These are phyloP conservation scores for Nemoura dubitans DNA, from an alignment of 2,888 invertebrate genomes.

Conservation along the genomic window DNA sequence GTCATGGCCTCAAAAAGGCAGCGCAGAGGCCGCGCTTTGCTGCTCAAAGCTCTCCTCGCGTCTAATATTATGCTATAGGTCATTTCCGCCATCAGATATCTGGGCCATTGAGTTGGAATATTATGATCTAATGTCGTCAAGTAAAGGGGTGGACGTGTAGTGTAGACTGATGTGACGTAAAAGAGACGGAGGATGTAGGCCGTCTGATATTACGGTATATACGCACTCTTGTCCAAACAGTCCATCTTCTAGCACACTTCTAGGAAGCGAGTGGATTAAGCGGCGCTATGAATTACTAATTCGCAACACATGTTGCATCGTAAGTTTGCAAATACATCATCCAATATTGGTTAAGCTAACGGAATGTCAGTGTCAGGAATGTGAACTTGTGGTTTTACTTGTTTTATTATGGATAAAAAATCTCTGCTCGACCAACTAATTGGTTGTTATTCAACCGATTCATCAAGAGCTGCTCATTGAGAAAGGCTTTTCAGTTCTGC, in stretches of 20 bases:
- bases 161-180: conserved; percentile 21
- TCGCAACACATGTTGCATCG: conserved; percentile 27
- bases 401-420: not conserved
- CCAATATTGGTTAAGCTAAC: conserved; percentile 20
- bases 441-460: not conserved
- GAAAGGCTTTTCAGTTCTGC: not conserved
- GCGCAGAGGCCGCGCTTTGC: conserved; percentile 25
- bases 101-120: conserved; percentile 33
- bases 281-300: conserved; percentile 30
- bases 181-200: not conserved
- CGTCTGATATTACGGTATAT: conserved; percentile 24
- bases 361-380: conserved; percentile 30
- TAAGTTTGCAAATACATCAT: conserved; percentile 19
- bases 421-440: not conserved
- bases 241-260: conserved; percentile 8
- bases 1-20: conserved; percentile 37
- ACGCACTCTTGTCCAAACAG: conserved; percentile 25
- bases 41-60: not conserved
- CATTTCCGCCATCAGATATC: conserved; percentile 45
- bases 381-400: conserved; percentile 21
- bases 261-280: conserved; percentile 18
- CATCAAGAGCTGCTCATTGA: not conserved
- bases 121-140: conserved; percentile 17
- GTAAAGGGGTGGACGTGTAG: conserved; percentile 32
- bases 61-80: conserved; percentile 34